Evolutionary conservation across 1,140 invertebrate genomes (phyloP).

Genomic region (Brachionus plicatilis): DNA sequence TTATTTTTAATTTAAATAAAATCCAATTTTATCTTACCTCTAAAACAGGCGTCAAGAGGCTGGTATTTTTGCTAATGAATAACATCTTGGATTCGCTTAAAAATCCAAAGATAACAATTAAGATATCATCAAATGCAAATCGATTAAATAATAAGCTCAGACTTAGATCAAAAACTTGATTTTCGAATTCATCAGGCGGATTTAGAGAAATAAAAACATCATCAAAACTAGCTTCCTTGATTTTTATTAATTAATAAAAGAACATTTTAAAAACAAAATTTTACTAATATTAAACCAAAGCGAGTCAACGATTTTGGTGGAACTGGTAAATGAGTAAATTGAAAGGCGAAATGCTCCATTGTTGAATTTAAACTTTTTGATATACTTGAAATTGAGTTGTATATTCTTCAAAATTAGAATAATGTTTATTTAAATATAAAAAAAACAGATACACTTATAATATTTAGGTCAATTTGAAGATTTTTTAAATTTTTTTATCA

Average conservation of each 20-base stretch:
- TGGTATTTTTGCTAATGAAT: neutral
- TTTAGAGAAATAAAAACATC: neutral
- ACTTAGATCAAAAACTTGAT: constrained; percentile 23
- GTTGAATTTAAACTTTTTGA: neutral
- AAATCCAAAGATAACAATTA: neutral
- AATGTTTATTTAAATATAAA: too few relatives aligned
- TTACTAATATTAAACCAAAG: constrained; percentile 1
- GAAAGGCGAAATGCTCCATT: neutral
- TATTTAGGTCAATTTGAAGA: too few relatives aligned
- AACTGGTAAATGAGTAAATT: neutral
- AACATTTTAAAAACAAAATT: neutral
- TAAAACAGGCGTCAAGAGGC: constrained; percentile 8
- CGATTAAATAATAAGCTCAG: neutral
- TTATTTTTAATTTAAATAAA: neutral
- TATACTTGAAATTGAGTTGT: neutral
- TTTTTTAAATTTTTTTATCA: too few relatives aligned
- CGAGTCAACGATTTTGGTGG: neutral
- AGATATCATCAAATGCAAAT: neutral
- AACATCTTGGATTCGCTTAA: constrained; percentile 9
- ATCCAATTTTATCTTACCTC: neutral
- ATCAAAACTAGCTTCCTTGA: neutral
- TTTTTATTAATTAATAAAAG: neutral
- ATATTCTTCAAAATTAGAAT: neutral
- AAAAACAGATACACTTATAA: too few relatives aligned
- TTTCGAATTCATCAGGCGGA: neutral